Evolutionary conservation across 2,797 vertebrate species (phyloP).

Genomic region (Acrossocheilus wenchowensis): DNA sequence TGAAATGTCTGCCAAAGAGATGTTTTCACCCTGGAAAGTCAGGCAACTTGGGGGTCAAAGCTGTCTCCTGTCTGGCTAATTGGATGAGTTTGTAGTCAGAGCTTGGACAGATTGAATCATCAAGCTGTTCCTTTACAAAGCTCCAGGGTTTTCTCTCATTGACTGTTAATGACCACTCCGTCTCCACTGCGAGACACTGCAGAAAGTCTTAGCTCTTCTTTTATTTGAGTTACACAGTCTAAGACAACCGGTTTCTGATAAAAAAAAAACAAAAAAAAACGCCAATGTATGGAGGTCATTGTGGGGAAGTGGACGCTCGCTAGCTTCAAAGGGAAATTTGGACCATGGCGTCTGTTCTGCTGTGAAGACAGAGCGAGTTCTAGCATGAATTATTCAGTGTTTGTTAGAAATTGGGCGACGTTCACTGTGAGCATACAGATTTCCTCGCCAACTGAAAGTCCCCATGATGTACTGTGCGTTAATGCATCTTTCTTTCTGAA

Average conservation of each 20-base stretch:
- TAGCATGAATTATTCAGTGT: constrained; percentile 47
- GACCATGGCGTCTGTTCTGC: constrained; percentile 35
- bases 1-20: constrained; percentile 24
- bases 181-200: not conserved
- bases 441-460: not conserved
- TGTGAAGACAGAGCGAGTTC: constrained; percentile 33
- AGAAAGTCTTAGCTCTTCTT: constrained; percentile 13
- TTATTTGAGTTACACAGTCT: not conserved
- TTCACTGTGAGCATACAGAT: constrained; percentile 20
- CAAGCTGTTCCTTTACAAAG: constrained; percentile 73
- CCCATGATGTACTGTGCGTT: not conserved
- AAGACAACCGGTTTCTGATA: not conserved
- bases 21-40: constrained; percentile 34
- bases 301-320: constrained; percentile 6
- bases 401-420: constrained; percentile 18
- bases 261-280: not conserved
- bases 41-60: constrained; percentile 30
- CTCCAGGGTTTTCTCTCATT: constrained; percentile 71
- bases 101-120: constrained; percentile 81
- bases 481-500: constrained; percentile 14
- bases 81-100: constrained; percentile 73
- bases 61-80: constrained; percentile 78
- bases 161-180: constrained; percentile 64
- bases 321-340: constrained; percentile 26
- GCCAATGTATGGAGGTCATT: not conserved